Conservation (phyloP, 2,888 invertebrate species). For the Dioctria linearis region DNA sequence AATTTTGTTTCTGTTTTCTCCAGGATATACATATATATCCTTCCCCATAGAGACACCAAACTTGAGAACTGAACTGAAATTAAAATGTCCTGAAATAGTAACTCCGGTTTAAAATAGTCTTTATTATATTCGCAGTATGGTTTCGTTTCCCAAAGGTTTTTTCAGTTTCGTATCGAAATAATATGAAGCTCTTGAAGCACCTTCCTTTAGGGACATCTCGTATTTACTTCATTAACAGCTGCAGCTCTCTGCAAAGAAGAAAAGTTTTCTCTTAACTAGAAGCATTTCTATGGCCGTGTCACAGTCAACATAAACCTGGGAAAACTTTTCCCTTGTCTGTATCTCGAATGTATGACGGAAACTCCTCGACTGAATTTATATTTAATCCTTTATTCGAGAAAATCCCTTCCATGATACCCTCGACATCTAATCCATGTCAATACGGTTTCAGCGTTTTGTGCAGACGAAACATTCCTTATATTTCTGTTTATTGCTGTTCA, state of each 20-base stretch:
- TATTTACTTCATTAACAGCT: conserved; percentile 42
- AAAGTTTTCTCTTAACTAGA: conserved; percentile 23
- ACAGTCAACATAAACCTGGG: not conserved
- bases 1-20: too few species aligned
- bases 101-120: not conserved
- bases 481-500: conserved; percentile 32
- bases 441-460: conserved; percentile 38
- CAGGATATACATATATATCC: too few species aligned
- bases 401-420: conserved; percentile 23
- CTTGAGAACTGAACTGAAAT: too few species aligned
- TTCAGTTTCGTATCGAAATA: not conserved
- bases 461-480: conserved; percentile 13
- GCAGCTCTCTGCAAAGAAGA: not conserved
- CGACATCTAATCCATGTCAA: conserved; percentile 41
- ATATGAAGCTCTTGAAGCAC: conserved; percentile 6
- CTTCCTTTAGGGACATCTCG: conserved; percentile 30
- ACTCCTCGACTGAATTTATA: conserved; percentile 8
- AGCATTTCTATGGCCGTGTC: conserved; percentile 9
- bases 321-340: conserved; percentile 11
- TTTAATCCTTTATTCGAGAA: conserved; percentile 36
- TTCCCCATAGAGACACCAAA: too few species aligned
- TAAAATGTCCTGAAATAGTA: not conserved
- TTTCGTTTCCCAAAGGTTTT: not conserved
- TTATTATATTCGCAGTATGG: not conserved
- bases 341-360: not conserved